phyloP scores from a whole-genome alignment of 2,888 invertebrate species.

The Tridacna crocea region DNA sequence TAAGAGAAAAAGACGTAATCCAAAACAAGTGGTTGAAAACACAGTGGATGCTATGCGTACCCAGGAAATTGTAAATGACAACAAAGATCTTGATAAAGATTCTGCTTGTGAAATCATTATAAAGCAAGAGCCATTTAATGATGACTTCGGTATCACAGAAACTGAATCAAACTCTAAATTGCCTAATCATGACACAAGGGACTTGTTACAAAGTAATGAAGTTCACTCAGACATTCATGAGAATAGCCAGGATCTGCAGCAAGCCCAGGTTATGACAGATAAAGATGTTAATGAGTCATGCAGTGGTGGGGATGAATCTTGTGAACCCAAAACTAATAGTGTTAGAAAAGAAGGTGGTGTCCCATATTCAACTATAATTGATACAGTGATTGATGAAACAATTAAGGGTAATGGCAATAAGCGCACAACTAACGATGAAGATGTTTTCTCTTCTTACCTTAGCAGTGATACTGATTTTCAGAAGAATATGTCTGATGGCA shows the following conservation, averaged over 20 bases:
- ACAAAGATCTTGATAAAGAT: background rate
- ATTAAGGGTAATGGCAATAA: conserved; percentile 22
- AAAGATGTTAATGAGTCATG: no score
- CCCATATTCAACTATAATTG: conserved; percentile 28
- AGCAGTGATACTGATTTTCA: no score
- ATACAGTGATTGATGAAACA: conserved; percentile 40
- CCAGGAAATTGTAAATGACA: background rate
- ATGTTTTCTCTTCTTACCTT: background rate
- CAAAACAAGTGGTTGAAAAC: conserved; percentile 26
- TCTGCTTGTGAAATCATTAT: conserved; percentile 30
- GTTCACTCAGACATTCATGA: no score
- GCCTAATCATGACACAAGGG: background rate
- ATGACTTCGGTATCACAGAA: conserved; percentile 32
- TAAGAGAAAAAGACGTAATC: conserved; percentile 43
- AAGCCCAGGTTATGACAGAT: no score
- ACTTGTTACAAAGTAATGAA: no score
- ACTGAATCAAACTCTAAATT: background rate
- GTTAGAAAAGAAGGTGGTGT: no score
- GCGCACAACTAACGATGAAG: background rate
- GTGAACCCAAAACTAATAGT: no score
- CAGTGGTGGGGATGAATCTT: no score
- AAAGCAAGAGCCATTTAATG: conserved; percentile 47
- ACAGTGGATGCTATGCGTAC: background rate
- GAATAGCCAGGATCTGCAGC: no score
- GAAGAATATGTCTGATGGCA: background rate